phyloP scores from a whole-genome alignment of 2,113 vertebrate species.

The Prolemur simus region DNA sequence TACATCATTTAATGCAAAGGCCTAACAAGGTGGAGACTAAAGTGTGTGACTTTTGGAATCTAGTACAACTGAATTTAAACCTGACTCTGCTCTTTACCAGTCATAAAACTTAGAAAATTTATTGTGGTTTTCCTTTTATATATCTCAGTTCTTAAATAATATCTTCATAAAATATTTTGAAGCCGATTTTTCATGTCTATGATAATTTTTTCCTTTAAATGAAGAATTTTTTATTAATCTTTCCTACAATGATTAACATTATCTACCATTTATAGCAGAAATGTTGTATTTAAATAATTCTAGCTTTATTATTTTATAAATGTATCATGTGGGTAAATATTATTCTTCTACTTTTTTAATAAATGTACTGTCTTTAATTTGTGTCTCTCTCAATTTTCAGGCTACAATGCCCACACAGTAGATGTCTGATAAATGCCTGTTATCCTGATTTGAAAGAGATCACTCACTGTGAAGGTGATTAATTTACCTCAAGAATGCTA shows the following conservation, averaged over 20 bases:
- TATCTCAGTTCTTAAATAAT: constrained; percentile 10
- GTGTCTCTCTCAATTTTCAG: background rate
- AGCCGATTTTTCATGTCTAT: background rate
- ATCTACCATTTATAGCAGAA: background rate
- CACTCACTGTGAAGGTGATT: background rate
- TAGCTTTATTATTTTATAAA: background rate
- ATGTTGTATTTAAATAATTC: background rate
- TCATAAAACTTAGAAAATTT: background rate
- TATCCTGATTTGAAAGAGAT: background rate
- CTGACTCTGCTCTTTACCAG: background rate
- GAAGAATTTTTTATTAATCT: background rate
- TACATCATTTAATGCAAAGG: background rate
- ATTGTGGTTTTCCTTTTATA: background rate
- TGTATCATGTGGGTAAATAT: background rate
- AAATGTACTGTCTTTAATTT: background rate
- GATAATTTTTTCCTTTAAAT: background rate
- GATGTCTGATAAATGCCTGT: background rate
- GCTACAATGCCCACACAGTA: background rate
- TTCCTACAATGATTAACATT: background rate
- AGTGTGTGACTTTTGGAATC: background rate
- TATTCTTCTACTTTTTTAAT: background rate
- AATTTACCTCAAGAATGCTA: background rate
- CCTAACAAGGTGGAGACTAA: background rate
- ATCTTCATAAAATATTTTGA: background rate
- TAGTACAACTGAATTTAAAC: background rate